Evolutionary conservation across 2,888 invertebrate genomes (phyloP), one percentile per base, ranked within the genome.

Genomic region (Taphrorychus bicolor): DNA sequence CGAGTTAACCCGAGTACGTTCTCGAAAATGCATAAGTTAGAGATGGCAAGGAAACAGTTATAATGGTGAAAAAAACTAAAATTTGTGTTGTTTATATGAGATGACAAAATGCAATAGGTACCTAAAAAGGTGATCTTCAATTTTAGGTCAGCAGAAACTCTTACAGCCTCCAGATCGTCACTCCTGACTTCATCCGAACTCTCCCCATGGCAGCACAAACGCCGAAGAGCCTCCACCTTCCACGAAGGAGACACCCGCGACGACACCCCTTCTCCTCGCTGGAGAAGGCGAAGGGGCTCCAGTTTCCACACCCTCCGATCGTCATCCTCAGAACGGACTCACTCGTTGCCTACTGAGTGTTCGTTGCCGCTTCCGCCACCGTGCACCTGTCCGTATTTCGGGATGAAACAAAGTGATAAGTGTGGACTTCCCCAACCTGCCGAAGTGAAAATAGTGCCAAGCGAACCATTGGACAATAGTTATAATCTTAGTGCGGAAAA

Each of bases 311-410:
- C 59, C 40, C 23, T 53, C 5, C 42, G 56, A 1, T 4, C 41
- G 2, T n/a, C 51, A 7, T 19, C 17, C 7, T 23, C 41, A 7
- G 60, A 66, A 52, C 18, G 54, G 17, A 51, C 11, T 11, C 16
- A 11, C 5, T 42, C 45, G 14, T 22, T 40, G 0, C 42, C 66
- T 2, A 59, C 41, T n/a, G 81, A 80, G 70, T 77, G 71, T 65
- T 74, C 75, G 19, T 79, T 88, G 18, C 84, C 87, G 5, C 78
- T 92, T 41, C 91, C 92, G 2, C 90, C 91, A 0, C 91, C 92
- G 0, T 93, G 92, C 79, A 91, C 92, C 0, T 92, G 93, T 76
- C 92, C 92, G 0, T 93, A 93, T 75, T 92, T 93, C 76, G 92
- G 93, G 0, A 87, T 90, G 88, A 59, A 59, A 1, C 87, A 88